Percentiles rank a stretch among this genome's conserved stretches.
These are phyloP conservation scores for Nomada goodeniana DNA, from an alignment of 2,888 invertebrate genomes.

Conservation along the genomic window DNA sequence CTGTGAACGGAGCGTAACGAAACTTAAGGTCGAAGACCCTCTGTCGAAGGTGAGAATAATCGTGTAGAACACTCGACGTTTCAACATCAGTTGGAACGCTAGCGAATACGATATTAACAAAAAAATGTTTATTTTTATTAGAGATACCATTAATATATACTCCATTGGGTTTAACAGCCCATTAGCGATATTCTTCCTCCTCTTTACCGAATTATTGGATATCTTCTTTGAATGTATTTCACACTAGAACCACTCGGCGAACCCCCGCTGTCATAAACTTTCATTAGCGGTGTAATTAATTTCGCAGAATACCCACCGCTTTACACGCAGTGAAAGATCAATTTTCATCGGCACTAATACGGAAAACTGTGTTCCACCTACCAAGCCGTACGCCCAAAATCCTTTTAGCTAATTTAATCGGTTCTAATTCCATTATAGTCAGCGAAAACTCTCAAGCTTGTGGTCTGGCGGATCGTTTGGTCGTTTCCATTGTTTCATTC, in stretches of 20 bases:
- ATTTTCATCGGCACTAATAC: constrained; percentile 47
- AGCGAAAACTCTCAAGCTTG: constrained; percentile 62
- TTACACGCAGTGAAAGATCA: constrained; percentile 3
- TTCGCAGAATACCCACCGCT: not conserved
- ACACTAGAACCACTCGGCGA: not conserved
- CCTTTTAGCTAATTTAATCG: constrained; percentile 75
- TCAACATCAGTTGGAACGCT: too few species aligned
- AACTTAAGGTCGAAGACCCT: not conserved
- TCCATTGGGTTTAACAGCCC: not conserved
- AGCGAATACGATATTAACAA: too few species aligned
- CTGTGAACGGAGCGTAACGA: not conserved
- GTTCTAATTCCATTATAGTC: constrained; percentile 72
- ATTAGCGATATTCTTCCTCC: not conserved
- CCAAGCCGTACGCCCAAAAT: constrained; percentile 56
- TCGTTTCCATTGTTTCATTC: constrained; percentile 65
- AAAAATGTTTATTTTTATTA: too few species aligned
- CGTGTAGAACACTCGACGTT: too few species aligned
- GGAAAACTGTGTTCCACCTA: constrained; percentile 51
- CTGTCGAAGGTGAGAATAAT: not conserved
- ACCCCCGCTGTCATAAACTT: not conserved
- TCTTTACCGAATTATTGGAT: not conserved
- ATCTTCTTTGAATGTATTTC: not conserved
- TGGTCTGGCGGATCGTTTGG: constrained; percentile 10
- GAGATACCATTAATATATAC: too few species aligned
- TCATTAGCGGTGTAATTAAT: constrained; percentile 10